phyloP scores from a whole-genome alignment of 2,888 invertebrate genomes.

The Dicyrtoma fusca region DNA sequence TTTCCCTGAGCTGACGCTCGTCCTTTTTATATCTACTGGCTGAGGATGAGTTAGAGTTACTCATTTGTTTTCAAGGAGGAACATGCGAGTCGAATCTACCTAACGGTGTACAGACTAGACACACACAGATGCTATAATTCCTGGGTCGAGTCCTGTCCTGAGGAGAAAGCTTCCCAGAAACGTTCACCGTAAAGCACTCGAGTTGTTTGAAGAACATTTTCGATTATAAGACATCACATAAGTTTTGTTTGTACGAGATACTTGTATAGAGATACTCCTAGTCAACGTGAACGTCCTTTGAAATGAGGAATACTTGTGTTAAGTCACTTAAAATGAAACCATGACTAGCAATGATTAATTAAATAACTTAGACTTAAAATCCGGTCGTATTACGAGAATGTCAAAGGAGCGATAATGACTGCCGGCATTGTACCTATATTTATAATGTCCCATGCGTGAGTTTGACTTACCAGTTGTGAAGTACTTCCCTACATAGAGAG shows the following conservation, averaged over 20 bases:
- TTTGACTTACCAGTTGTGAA: background rate
- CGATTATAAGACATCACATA: no score
- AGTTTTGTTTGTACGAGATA: no score
- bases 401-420: constrained; percentile 1
- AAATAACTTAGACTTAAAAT: constrained; percentile 18
- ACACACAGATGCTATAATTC: no score
- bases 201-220: no score
- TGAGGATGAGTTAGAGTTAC: constrained; percentile 21
- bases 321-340: no score
- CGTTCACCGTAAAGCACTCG: no score
- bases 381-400: constrained; percentile 9
- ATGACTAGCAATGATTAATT: constrained; percentile 11
- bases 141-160: no score
- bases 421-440: background rate
- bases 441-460: no score
- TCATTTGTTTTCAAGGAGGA: constrained; percentile 24
- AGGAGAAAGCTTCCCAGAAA: no score
- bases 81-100: no score
- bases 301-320: background rate
- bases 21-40: constrained; percentile 21
- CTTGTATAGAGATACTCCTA: background rate
- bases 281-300: background rate
- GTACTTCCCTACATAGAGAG: no score
- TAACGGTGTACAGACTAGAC: no score
- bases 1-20: constrained; percentile 7